Percentiles rank a stretch among this genome's conserved stretches.
Evolutionary conservation across 1,140 invertebrate genomes (phyloP).

Genomic region (Orchesella cincta): DNA sequence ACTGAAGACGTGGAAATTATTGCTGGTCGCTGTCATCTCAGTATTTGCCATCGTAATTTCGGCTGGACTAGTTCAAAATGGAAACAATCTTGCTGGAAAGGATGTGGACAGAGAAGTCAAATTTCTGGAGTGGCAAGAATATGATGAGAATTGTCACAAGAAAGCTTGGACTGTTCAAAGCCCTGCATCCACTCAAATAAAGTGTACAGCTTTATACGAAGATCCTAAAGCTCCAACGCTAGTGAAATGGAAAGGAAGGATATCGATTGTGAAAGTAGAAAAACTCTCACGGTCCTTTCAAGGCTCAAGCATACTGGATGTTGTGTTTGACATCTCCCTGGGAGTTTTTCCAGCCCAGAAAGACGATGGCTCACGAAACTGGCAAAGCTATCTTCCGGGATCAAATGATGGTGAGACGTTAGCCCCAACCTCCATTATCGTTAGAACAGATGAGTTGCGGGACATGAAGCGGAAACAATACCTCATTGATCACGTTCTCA

Average conservation of each 20-base stretch:
- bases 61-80: neutral
- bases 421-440: neutral
- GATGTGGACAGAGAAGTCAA: neutral
- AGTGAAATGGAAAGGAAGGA: conserved; percentile 37
- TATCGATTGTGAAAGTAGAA: conserved; percentile 23
- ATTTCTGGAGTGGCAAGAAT: conserved; percentile 38
- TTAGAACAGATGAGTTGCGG: neutral
- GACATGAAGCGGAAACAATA: conserved; percentile 29
- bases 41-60: neutral
- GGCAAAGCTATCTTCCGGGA: conserved; percentile 20
- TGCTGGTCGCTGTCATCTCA: neutral
- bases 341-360: conserved; percentile 10
- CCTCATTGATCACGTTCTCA: conserved; percentile 36
- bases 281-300: neutral
- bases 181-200: conserved; percentile 38
- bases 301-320: neutral
- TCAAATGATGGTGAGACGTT: neutral
- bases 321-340: conserved; percentile 24
- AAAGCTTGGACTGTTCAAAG: conserved; percentile 34
- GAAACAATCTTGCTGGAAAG: neutral
- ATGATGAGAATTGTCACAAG: conserved; percentile 38
- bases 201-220: conserved; percentile 31
- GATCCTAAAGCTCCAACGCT: neutral
- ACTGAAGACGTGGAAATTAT: neutral
- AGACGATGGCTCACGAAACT: conserved; percentile 15